Percentiles rank a stretch among this genome's conserved stretches.
phyloP scores from a whole-genome alignment of 2,113 vertebrate species.

The Hassar affinis region DNA sequence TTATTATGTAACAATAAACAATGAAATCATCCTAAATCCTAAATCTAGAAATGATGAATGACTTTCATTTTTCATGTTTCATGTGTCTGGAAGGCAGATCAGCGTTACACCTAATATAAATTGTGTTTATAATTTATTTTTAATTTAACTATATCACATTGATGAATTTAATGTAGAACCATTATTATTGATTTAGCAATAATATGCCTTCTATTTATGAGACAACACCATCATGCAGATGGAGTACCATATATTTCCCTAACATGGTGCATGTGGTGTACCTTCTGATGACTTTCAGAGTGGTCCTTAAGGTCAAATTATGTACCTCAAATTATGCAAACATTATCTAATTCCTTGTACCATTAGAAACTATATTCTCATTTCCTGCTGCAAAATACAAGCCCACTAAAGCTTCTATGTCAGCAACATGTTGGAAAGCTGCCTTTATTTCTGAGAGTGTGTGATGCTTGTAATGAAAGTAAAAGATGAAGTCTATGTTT shows the following conservation, averaged over 20 bases:
- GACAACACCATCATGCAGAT: not conserved
- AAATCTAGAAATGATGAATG: no score
- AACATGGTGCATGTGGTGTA: no score
- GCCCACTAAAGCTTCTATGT: not conserved
- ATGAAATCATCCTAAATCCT: no score
- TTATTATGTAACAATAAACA: no score
- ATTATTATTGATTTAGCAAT: not conserved
- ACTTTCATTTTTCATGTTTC: no score
- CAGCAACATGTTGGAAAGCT: not conserved
- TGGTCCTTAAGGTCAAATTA: not conserved
- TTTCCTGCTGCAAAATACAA: not conserved
- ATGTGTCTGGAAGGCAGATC: not conserved
- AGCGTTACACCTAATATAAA: not conserved
- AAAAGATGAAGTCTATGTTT: not conserved
- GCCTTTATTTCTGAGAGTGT: not conserved
- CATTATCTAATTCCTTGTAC: not conserved
- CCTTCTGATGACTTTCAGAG: not conserved
- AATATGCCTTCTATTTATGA: not conserved
- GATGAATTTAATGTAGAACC: no score
- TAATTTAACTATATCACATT: not conserved
- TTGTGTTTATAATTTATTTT: not conserved
- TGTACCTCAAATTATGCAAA: not conserved
- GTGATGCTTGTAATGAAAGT: not conserved
- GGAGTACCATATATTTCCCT: no score
- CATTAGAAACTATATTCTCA: not conserved